Percentiles rank a stretch among this genome's conserved stretches.
phyloP scores from a whole-genome alignment of 1,140 invertebrate genomes.

The Apis laboriosa region DNA sequence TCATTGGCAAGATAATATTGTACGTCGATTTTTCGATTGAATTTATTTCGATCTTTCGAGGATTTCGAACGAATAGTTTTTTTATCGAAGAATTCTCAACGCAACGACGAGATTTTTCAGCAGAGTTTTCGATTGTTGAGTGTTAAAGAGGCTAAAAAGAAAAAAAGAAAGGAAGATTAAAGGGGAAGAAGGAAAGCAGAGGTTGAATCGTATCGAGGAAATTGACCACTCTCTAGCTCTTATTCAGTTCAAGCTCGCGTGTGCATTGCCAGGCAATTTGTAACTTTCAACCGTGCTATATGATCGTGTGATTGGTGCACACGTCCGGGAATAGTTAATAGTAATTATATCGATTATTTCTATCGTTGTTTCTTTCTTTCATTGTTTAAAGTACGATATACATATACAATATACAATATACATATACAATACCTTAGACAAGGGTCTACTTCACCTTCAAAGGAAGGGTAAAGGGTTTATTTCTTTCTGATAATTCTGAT shows the following conservation, averaged over 20 bases:
- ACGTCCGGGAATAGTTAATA: not conserved
- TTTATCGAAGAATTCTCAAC: not conserved
- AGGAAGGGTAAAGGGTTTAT: too few species aligned
- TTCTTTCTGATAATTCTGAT: too few species aligned
- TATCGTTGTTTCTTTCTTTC: not conserved
- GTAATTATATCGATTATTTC: constrained; percentile 3
- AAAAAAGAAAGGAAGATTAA: not conserved
- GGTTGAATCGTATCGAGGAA: not conserved
- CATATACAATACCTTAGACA: too few species aligned
- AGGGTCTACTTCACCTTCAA: too few species aligned
- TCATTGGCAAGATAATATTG: not conserved
- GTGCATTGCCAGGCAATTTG: constrained; percentile 6
- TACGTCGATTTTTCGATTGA: too few species aligned
- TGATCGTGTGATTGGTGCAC: not conserved
- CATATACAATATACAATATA: too few species aligned
- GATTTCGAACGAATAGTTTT: not conserved
- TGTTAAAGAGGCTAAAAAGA: not conserved
- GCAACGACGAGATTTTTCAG: not conserved
- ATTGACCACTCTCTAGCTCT: not conserved
- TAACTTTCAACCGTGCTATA: not conserved
- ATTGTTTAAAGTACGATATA: not conserved
- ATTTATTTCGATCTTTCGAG: not conserved
- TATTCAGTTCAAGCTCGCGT: not conserved
- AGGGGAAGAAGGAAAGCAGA: not conserved
- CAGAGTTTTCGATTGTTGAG: too few species aligned